Conservation (phyloP, 1,140 invertebrate genomes). For the Trichonephila clavipes region DNA sequence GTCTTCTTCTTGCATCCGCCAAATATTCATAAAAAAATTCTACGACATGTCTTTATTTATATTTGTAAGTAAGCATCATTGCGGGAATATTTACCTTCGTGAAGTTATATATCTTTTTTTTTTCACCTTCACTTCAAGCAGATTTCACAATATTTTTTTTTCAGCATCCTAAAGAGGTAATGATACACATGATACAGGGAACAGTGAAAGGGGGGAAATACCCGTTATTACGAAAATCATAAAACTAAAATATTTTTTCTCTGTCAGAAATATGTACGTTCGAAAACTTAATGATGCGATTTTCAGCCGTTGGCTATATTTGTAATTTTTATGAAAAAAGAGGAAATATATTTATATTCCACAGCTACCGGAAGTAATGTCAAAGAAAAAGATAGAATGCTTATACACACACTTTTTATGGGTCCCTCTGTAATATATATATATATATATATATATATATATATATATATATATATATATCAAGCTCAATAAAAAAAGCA, state of each 20-base stretch:
- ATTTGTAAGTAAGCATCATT: neutral
- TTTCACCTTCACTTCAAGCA: neutral
- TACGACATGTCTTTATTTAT: neutral
- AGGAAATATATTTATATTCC: constrained; percentile 31
- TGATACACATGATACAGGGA: constrained; percentile 45
- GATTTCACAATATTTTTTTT: neutral
- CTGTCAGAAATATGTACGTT: constrained; percentile 50
- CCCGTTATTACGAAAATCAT: constrained; percentile 69
- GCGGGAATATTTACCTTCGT: neutral
- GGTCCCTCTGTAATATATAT: too few species aligned
- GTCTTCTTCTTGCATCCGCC: too few species aligned
- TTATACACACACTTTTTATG: constrained; percentile 31
- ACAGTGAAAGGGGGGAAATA: neutral
- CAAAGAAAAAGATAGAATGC: constrained; percentile 31
- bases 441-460: too few species aligned
- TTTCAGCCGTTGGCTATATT: constrained; percentile 36
- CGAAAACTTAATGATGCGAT: constrained; percentile 67
- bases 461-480: too few species aligned
- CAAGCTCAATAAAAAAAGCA: neutral
- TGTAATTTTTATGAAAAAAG: constrained; percentile 51
- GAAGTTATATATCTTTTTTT: neutral
- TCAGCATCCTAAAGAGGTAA: constrained; percentile 51
- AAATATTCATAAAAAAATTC: neutral
- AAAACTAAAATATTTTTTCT: constrained; percentile 37
- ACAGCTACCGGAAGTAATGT: constrained; percentile 59